Conservation (phyloP, 2,888 invertebrate genomes). For the Spisula solida region DNA sequence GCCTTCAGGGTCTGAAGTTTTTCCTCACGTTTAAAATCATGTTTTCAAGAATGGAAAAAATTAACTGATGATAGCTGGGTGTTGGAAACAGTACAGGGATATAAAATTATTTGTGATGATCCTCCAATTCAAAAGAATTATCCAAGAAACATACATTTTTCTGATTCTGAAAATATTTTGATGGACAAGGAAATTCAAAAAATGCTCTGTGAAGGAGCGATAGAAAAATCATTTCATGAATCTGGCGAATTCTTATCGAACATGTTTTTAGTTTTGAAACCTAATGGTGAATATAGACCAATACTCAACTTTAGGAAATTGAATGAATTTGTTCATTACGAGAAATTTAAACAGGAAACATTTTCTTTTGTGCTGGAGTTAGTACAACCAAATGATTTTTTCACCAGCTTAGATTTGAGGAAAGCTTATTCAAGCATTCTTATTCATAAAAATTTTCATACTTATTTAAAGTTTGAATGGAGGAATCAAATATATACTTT, state of each 20-base stretch:
- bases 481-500: constrained; percentile 46
- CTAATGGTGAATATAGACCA: constrained; percentile 37
- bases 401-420: constrained; percentile 57
- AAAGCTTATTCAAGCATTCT: constrained; percentile 59
- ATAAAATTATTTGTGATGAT: constrained; percentile 31
- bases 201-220: constrained; percentile 27
- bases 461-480: constrained; percentile 59
- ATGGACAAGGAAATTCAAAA: constrained; percentile 25
- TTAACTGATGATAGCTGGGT: constrained; percentile 28
- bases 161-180: constrained; percentile 8
- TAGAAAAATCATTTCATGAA: constrained; percentile 5
- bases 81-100: constrained; percentile 41
- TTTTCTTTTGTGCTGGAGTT: constrained; percentile 43
- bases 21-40: not conserved
- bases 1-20: constrained; percentile 9
- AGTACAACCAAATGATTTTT: constrained; percentile 45
- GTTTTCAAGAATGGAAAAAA: constrained; percentile 38
- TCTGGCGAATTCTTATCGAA: constrained; percentile 25
- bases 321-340: constrained; percentile 34
- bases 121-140: constrained; percentile 6
- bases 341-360: constrained; percentile 39
- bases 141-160: constrained; percentile 34
- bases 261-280: constrained; percentile 32
- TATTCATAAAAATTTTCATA: constrained; percentile 40
- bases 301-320: not conserved